phyloP scores from a whole-genome alignment of 2,113 vertebrate genomes.

The human region GRCh38 chr7:123689501-123690000 shows the following conservation, averaged over 20 bases:
- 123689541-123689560: not conserved
- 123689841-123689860: not conserved
- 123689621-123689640: not conserved
- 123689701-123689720: constrained; percentile 28
- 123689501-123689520: not conserved
- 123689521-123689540: not conserved
- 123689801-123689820: not conserved
- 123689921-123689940: not conserved
- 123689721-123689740: not conserved
- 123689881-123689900: not conserved
- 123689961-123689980: not conserved
- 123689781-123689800: not conserved
- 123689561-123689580: not conserved
- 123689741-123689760: not conserved
- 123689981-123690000: not conserved
- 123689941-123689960: not conserved
- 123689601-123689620: not conserved
- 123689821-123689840: not conserved
- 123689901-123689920: not conserved
- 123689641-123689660: constrained; percentile 12
- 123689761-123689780: not conserved
- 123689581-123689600: not conserved
- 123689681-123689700: not conserved
- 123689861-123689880: not conserved
- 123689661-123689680: not conserved